A percentile compares a stretch with the other conserved stretches of the same genome.
phyloP scores from a whole-genome alignment of 2,797 vertebrate genomes.

The Pogoniulus pusillus region DNA sequence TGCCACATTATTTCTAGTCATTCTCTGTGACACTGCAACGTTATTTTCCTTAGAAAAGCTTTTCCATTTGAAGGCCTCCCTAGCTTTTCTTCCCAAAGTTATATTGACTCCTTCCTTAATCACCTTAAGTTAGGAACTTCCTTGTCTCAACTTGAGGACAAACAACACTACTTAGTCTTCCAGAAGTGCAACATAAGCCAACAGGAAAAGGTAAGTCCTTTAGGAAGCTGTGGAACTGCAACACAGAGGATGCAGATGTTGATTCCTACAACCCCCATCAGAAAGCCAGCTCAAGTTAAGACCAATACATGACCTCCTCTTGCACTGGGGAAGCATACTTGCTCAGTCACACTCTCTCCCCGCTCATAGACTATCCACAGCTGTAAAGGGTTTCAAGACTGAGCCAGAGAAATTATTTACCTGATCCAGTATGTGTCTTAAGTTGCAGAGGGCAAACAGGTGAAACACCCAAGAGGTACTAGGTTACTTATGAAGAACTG shows the following conservation, averaged over 20 bases:
- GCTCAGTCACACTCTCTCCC: neutral
- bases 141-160: neutral
- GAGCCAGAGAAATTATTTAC: neutral
- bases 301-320: neutral
- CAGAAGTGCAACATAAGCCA: neutral
- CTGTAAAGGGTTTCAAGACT: neutral
- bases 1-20: rapidly evolving
- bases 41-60: neutral
- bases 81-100: neutral
- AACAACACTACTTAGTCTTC: no score
- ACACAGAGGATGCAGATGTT: neutral
- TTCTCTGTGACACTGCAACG: rapidly evolving
- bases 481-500: no score
- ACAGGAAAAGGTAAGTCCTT: neutral
- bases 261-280: neutral
- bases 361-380: neutral
- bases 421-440: neutral
- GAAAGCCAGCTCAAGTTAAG: neutral
- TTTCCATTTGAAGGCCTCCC: neutral
- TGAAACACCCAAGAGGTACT: no score
- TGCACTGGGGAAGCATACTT: neutral
- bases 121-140: neutral
- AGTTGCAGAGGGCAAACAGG: no score
- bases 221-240: neutral
- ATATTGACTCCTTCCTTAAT: neutral